Evolutionary conservation across 2,113 vertebrate genomes (phyloP).

Genomic region (Nycticryphes semicollaris): DNA sequence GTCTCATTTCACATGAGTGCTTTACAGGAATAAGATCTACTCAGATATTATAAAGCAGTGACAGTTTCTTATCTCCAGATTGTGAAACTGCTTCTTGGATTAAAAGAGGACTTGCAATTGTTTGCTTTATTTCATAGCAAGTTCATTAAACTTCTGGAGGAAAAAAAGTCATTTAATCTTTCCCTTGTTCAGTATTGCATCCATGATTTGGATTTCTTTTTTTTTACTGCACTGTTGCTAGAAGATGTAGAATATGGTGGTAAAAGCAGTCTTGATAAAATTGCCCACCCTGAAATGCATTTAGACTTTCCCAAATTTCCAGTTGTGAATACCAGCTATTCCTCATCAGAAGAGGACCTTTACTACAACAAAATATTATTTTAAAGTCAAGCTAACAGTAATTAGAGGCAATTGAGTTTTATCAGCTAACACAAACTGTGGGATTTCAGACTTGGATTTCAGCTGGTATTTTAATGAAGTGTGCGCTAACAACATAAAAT

Average conservation of each 20-base stretch:
- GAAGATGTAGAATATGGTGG: background rate
- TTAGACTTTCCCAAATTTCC: slow-evolving; percentile 22
- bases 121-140: background rate
- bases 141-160: background rate
- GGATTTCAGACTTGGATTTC: slow-evolving; percentile 82
- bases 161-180: background rate
- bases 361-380: slow-evolving; percentile 91
- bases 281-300: accelerated
- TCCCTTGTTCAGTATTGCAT: background rate
- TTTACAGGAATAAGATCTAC: background rate
- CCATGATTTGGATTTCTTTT: background rate
- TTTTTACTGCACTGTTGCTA: background rate
- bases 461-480: slow-evolving; percentile 97
- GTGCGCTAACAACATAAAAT: slow-evolving; percentile 77
- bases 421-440: slow-evolving; percentile 93
- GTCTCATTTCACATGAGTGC: background rate
- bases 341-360: slow-evolving; percentile 78
- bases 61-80: background rate
- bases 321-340: slow-evolving; percentile 69
- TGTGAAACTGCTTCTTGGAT: background rate
- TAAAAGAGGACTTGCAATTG: background rate
- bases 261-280: background rate
- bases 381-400: slow-evolving; percentile 77
- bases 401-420: slow-evolving; percentile 84
- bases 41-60: background rate